Percentiles rank a stretch among this genome's conserved stretches.
Evolutionary conservation across 2,888 invertebrate genomes (phyloP).

Genomic region (Epistrophe eligans): DNA sequence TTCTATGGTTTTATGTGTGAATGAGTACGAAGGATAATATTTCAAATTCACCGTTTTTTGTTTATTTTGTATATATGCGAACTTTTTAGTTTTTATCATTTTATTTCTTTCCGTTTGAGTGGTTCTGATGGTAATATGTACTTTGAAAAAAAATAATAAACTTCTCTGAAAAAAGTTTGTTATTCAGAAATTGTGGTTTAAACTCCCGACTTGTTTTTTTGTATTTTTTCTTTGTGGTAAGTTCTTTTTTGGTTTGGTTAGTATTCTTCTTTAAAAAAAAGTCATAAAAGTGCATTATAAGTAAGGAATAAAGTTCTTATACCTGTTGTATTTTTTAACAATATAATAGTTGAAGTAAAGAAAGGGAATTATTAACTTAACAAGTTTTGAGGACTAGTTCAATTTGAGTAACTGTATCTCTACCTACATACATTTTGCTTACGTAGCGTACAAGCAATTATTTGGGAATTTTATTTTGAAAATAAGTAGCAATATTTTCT

Average conservation of each 20-base stretch:
- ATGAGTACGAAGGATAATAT: slow-evolving; percentile 21
- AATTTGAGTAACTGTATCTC: background rate
- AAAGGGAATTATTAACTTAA: background rate
- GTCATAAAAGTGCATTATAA: slow-evolving; percentile 33
- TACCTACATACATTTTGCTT: background rate
- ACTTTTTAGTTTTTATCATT: slow-evolving; percentile 3
- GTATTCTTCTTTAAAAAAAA: background rate
- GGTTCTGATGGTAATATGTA: slow-evolving; percentile 23
- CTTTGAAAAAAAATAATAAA: slow-evolving; percentile 2
- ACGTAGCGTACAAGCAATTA: background rate
- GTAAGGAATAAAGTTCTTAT: slow-evolving; percentile 18
- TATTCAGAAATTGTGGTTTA: slow-evolving; percentile 5
- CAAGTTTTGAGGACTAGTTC: background rate
- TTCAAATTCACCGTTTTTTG: slow-evolving; percentile 1
- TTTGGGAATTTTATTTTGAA: background rate
- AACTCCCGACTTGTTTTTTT: background rate
- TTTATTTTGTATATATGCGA: background rate
- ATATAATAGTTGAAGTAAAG: background rate
- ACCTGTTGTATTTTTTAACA: slow-evolving; percentile 9
- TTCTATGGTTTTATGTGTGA: slow-evolving; percentile 24
- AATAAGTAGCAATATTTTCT: background rate
- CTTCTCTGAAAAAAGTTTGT: background rate
- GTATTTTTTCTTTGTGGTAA: background rate
- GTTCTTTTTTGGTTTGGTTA: slow-evolving; percentile 8
- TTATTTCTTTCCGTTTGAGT: slow-evolving; percentile 30